Conservation (phyloP, 2,113 vertebrate genomes). For the Thunnus maccoyii region DNA sequence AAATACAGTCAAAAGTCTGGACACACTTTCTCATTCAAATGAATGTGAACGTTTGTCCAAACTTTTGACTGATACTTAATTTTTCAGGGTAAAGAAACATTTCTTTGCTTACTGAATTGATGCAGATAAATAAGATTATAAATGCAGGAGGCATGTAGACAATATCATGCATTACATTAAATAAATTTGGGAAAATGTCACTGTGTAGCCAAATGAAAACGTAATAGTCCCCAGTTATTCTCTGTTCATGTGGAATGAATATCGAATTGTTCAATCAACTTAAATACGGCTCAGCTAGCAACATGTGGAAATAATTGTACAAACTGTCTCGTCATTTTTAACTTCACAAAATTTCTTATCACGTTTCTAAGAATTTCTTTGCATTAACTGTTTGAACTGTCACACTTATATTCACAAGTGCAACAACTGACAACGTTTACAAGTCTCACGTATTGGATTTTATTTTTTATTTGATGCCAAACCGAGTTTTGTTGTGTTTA, state of each 20-base stretch:
- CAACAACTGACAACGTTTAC: no score
- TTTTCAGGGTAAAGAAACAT: not conserved
- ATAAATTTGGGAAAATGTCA: not conserved
- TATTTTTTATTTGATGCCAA: no score
- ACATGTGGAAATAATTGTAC: not conserved
- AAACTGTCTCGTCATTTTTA: not conserved
- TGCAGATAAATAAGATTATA: not conserved
- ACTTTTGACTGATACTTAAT: not conserved
- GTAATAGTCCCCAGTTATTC: not conserved
- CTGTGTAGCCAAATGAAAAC: no score
- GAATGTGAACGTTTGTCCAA: no score
- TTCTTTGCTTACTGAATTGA: not conserved
- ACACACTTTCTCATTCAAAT: no score
- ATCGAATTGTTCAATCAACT: not conserved
- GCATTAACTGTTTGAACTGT: not conserved
- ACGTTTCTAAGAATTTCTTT: no score
- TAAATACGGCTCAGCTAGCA: not conserved
- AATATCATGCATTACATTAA: accelerated
- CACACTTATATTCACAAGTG: not conserved
- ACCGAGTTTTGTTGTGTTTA: no score
- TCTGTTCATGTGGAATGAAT: not conserved
- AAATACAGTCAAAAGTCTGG: not conserved
- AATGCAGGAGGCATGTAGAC: not conserved
- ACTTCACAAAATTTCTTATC: not conserved
- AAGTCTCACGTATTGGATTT: no score